phyloP scores from a whole-genome alignment of 2,113 vertebrate genomes.

The Perccottus glenii region DNA sequence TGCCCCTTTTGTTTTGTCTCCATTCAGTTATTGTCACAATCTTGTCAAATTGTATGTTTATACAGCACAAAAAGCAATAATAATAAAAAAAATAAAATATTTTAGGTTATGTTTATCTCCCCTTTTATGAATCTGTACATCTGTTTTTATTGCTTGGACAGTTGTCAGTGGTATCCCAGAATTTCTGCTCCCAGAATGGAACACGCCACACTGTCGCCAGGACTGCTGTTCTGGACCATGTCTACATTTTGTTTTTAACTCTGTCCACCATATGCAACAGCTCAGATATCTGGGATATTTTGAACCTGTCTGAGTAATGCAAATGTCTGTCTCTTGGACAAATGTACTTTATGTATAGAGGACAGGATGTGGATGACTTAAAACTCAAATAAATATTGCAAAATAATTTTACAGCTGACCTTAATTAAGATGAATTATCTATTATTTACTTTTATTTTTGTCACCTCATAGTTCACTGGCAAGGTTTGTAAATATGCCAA shows the following conservation, averaged over 20 bases:
- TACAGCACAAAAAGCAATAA: too few species aligned
- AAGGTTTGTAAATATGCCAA: too few species aligned
- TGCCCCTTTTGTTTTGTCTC: too few species aligned
- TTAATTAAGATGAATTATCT: not conserved
- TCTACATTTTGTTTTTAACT: conserved; percentile 69
- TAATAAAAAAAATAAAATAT: too few species aligned
- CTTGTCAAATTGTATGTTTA: too few species aligned
- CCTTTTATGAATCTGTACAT: conserved; percentile 11
- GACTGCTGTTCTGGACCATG: conserved; percentile 45
- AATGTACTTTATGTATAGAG: conserved; percentile 33
- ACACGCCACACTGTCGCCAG: conserved; percentile 72
- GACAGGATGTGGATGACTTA: not conserved
- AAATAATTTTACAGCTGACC: not conserved
- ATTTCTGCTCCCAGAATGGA: conserved; percentile 77
- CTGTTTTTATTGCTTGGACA: conserved; percentile 48
- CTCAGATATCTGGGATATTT: conserved; percentile 77
- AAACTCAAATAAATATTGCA: not conserved
- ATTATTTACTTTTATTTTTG: not conserved
- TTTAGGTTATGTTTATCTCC: too few species aligned
- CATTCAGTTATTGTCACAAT: too few species aligned
- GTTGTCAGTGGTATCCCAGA: conserved; percentile 49
- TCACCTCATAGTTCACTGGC: too few species aligned
- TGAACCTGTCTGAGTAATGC: conserved; percentile 61
- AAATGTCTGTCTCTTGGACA: conserved; percentile 42
- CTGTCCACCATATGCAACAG: conserved; percentile 59